A percentile compares a stretch with the other conserved stretches of the same genome.
phyloP scores from a whole-genome alignment of 2,797 vertebrate species.

The Anniella stebbinsi region DNA sequence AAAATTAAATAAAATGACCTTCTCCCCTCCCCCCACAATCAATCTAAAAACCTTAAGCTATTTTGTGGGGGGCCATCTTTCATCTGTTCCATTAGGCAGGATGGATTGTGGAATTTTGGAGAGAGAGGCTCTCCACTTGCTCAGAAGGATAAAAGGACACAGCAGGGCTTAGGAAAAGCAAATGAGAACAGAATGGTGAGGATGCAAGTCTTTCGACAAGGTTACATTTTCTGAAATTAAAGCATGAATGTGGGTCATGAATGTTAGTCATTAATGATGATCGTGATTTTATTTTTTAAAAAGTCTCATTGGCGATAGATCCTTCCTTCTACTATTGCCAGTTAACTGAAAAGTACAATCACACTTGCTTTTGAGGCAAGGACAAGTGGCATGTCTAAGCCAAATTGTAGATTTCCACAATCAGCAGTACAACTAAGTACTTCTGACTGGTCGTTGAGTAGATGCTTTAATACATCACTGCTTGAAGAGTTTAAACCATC shows the following conservation, averaged over 20 bases:
- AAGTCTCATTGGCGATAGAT: not conserved
- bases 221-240: slow-evolving; percentile 25
- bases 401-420: too few relatives aligned
- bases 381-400: not conserved
- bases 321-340: not conserved
- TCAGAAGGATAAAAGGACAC: not conserved
- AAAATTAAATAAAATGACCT: not conserved
- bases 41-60: not conserved
- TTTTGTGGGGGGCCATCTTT: not conserved
- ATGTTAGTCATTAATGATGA: slow-evolving; percentile 41
- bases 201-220: not conserved
- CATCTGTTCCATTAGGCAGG: not conserved
- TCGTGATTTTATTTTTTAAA: not conserved
- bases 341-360: not conserved
- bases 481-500: not conserved
- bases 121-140: not conserved
- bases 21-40: not conserved
- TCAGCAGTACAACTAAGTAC: too few relatives aligned
- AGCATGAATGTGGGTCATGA: slow-evolving; percentile 37
- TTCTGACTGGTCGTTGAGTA: not conserved
- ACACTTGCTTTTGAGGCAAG: not conserved
- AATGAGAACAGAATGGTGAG: not conserved
- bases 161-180: slow-evolving; percentile 18
- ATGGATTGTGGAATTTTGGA: not conserved
- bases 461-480: too few relatives aligned